These are phyloP conservation scores for Himalopsyche japonica DNA, from an alignment of 2,888 invertebrate genomes.

Conservation along the genomic window DNA sequence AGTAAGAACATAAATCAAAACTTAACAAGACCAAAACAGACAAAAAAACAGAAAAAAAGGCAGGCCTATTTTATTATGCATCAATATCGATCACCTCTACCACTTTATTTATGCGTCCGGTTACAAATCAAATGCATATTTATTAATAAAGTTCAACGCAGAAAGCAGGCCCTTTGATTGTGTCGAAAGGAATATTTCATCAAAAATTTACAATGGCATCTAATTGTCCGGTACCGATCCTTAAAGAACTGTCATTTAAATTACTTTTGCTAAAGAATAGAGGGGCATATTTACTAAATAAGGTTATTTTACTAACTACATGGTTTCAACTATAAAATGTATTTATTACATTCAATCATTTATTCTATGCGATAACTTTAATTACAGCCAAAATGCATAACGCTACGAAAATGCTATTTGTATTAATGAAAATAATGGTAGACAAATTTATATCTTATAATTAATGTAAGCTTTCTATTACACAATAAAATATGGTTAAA, in stretches of 20 bases:
- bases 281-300: slow-evolving; percentile 35
- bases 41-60: not conserved
- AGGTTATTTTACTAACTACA: slow-evolving; percentile 20
- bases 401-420: slow-evolving; percentile 21
- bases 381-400: slow-evolving; percentile 34
- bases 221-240: slow-evolving; percentile 23
- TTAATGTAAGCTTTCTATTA: not conserved
- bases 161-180: not conserved
- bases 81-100: not conserved
- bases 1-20: slow-evolving; percentile 2
- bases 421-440: not conserved
- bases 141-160: not conserved
- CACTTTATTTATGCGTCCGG: too few relatives aligned
- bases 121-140: too few relatives aligned
- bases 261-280: slow-evolving; percentile 40
- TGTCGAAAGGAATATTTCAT: slow-evolving; percentile 17
- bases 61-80: not conserved
- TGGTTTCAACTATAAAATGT: slow-evolving; percentile 14
- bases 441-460: not conserved
- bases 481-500: not conserved
- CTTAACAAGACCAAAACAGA: not conserved
- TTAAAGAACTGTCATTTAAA: slow-evolving; percentile 15
- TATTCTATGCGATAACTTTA: slow-evolving; percentile 15
- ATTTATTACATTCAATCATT: slow-evolving; percentile 24
- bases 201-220: slow-evolving; percentile 17